Evolutionary conservation across 2,888 invertebrate species (phyloP).

Genomic region (Watsonalla binaria): DNA sequence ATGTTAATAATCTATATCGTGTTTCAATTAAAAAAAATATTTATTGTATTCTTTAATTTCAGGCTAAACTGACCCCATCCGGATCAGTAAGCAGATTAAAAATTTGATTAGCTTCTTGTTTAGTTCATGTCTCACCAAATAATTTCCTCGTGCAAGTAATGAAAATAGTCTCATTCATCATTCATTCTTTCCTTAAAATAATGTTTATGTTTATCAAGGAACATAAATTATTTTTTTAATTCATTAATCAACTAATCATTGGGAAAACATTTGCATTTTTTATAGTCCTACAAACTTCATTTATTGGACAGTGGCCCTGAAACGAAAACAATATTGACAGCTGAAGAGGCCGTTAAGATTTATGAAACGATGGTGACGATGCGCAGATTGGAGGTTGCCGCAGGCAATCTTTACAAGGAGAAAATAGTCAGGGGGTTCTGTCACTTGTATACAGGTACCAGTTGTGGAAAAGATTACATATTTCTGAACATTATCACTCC

Average conservation of each 20-base stretch:
- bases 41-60: conserved; percentile 2
- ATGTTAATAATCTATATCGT: no score
- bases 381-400: conserved; percentile 94
- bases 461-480: background rate
- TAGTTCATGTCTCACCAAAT: no score
- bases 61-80: background rate
- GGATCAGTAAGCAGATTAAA: background rate
- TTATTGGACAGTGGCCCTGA: conserved; percentile 92
- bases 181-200: no score
- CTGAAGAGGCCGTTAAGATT: conserved; percentile 90
- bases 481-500: no score
- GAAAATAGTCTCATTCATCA: no score
- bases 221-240: no score
- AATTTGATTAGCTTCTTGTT: no score
- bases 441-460: conserved; percentile 95
- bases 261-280: conserved; percentile 2
- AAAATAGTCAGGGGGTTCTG: conserved; percentile 98
- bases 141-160: no score
- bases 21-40: no score
- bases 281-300: conserved; percentile 93
- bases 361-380: conserved; percentile 90
- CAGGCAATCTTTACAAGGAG: conserved; percentile 97
- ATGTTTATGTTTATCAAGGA: no score
- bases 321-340: conserved; percentile 83
- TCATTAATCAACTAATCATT: background rate